A percentile compares a stretch with the other conserved stretches of the same genome.
phyloP scores from a whole-genome alignment of 2,113 vertebrate species.

The Isurus oxyrinchus region DNA sequence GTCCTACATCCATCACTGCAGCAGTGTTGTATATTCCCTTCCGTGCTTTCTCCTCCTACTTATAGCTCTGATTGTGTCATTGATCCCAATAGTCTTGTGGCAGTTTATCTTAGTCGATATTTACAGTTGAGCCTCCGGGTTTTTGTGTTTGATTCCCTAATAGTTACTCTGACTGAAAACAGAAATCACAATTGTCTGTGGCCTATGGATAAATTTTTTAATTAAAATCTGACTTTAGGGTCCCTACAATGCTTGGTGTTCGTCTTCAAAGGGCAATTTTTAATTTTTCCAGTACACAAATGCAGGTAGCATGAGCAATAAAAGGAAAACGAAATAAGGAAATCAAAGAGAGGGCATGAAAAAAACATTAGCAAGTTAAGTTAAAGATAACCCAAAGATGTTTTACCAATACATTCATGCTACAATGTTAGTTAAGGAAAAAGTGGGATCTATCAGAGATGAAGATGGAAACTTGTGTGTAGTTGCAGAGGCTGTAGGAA shows the following conservation, averaged over 20 bases:
- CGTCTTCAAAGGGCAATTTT: background rate
- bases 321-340: background rate
- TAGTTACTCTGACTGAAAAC: background rate
- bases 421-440: no score
- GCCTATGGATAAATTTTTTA: background rate
- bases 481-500: no score
- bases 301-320: background rate
- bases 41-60: background rate
- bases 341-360: no score
- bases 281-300: background rate
- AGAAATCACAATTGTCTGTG: background rate
- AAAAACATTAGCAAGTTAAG: no score
- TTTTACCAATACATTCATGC: no score
- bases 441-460: no score
- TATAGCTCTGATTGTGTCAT: background rate
- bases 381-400: no score
- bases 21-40: background rate
- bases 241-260: background rate
- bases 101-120: background rate
- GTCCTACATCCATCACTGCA: background rate
- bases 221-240: background rate
- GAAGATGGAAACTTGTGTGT: no score
- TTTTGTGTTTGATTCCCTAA: background rate
- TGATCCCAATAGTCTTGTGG: background rate
- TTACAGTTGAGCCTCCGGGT: background rate